Conservation (phyloP, 2,113 vertebrate species). For the Setophaga petechia region DNA sequence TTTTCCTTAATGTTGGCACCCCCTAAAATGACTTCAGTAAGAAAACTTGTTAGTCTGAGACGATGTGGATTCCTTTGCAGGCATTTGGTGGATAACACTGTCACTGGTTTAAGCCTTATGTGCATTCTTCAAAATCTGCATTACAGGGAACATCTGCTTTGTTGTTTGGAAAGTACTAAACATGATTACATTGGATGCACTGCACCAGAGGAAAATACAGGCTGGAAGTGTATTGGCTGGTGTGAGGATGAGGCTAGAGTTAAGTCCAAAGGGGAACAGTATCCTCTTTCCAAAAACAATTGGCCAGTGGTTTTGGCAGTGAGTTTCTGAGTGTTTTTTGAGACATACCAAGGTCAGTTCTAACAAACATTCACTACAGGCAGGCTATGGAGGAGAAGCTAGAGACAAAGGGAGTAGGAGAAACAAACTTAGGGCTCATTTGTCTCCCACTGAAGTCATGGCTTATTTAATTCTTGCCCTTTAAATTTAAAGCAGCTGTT, state of each 20-base stretch:
- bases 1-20: slow-evolving; percentile 49
- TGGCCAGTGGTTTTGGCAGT: slow-evolving; percentile 27
- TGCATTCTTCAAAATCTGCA: slow-evolving; percentile 57
- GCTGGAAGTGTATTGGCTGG: background rate
- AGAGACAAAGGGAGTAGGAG: background rate
- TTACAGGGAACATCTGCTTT: slow-evolving; percentile 65
- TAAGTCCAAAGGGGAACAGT: slow-evolving; percentile 2
- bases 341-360: background rate
- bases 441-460: background rate
- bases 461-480: slow-evolving; percentile 41
- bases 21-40: slow-evolving; percentile 62
- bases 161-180: slow-evolving; percentile 61
- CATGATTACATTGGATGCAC: background rate
- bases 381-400: background rate
- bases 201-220: slow-evolving; percentile 26
- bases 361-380: background rate
- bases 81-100: slow-evolving; percentile 54
- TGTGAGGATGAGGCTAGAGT: slow-evolving; percentile 22
- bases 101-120: slow-evolving; percentile 38
- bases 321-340: background rate
- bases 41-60: slow-evolving; percentile 57
- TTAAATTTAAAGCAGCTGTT: slow-evolving; percentile 64
- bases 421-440: background rate
- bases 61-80: slow-evolving; percentile 31
- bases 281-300: slow-evolving; percentile 39